phyloP scores from a whole-genome alignment of 2,113 vertebrate genomes.

The Otocyon megalotis region DNA sequence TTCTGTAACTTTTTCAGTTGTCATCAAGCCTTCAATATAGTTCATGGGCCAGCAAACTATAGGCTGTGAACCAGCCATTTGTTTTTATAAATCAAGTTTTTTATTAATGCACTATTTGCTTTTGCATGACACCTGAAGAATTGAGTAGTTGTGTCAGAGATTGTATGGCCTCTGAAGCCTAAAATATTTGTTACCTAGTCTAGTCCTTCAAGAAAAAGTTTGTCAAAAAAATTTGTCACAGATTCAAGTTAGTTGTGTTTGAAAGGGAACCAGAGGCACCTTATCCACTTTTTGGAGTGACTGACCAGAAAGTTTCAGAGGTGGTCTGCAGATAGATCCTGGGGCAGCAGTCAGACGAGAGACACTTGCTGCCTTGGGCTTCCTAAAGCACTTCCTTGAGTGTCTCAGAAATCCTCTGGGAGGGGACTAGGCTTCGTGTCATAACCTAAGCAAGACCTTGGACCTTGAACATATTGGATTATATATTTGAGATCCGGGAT shows the following conservation, averaged over 20 bases:
- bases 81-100: background rate
- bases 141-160: background rate
- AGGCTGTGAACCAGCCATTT: background rate
- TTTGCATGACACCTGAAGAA: background rate
- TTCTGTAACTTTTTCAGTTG: background rate
- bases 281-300: background rate
- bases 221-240: background rate
- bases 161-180: background rate
- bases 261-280: accelerated
- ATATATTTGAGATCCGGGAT: too few relatives aligned
- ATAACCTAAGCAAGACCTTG: background rate
- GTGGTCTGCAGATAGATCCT: background rate
- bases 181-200: background rate
- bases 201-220: background rate
- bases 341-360: background rate
- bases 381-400: background rate
- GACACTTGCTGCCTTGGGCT: too few relatives aligned
- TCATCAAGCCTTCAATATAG: background rate
- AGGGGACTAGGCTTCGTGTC: background rate
- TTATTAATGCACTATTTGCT: background rate
- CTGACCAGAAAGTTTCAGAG: background rate
- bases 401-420: background rate
- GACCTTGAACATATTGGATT: background rate
- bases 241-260: background rate
- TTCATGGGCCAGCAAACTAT: background rate